A percentile compares a stretch with the other conserved stretches of the same genome.
phyloP scores from a whole-genome alignment of 2,797 vertebrate genomes.

The Sylvia borin region DNA sequence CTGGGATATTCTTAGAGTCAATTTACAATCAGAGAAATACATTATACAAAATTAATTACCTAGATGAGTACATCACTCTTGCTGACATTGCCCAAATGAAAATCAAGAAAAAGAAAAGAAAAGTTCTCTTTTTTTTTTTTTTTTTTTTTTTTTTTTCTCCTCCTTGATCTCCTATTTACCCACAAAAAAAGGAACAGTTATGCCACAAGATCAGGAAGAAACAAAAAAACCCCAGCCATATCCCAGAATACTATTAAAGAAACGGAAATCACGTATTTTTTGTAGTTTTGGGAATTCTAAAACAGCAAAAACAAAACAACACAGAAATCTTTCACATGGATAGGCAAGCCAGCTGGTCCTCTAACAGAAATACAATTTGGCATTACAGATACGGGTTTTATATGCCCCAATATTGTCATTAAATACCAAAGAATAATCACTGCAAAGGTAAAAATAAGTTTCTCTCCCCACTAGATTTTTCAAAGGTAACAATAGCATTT shows the following conservation, averaged over 20 bases:
- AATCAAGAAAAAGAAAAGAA: neutral
- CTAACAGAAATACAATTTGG: neutral
- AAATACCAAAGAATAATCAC: neutral
- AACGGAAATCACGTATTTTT: neutral
- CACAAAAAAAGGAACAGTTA: neutral
- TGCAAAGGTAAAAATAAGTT: neutral
- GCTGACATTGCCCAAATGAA: neutral
- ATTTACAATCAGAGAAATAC: neutral
- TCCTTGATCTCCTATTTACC: neutral
- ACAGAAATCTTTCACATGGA: neutral
- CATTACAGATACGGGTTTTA: neutral
- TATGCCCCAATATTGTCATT: neutral
- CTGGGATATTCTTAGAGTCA: neutral
- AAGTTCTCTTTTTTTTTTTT: neutral
- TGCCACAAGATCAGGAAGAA: neutral
- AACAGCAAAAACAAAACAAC: neutral
- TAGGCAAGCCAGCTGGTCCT: neutral
- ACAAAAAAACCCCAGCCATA: neutral
- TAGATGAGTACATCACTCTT: neutral
- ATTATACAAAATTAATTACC: neutral
- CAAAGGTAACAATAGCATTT: neutral
- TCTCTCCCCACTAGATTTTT: neutral
- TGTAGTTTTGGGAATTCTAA: neutral
- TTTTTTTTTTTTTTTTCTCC: neutral
- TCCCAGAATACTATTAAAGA: neutral